Evolutionary conservation across 2,888 invertebrate genomes (phyloP).

Genomic region (Petrolisthes cinctipes): DNA sequence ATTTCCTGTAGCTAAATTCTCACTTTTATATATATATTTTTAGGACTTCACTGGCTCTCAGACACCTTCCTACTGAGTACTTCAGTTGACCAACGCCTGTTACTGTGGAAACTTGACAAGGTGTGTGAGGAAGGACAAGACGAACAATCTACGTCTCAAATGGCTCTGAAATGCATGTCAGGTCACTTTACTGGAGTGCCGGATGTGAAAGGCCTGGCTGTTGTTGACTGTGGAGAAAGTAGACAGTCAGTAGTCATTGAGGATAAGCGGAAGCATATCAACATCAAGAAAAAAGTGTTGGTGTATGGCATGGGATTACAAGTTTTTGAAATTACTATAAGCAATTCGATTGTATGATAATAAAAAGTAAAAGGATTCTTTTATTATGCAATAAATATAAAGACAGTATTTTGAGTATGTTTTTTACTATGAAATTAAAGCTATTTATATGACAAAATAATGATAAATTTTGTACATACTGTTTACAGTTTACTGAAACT

Average conservation of each 20-base stretch:
- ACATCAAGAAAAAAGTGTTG: constrained; percentile 1
- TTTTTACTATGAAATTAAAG: no score
- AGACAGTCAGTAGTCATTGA: not conserved
- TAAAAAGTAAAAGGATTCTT: not conserved
- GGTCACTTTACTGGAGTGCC: constrained; percentile 19
- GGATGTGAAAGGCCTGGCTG: constrained; percentile 18
- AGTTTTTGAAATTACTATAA: constrained; percentile 13
- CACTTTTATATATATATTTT: not conserved
- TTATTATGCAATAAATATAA: not conserved
- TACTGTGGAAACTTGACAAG: constrained; percentile 25
- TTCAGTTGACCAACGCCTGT: constrained; percentile 40
- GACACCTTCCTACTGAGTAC: constrained; percentile 4
- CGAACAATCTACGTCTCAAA: not conserved
- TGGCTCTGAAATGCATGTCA: not conserved
- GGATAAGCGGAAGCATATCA: not conserved
- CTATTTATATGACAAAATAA: not conserved
- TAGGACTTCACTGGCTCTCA: constrained; percentile 42
- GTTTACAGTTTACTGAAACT: not conserved
- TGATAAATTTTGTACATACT: not conserved
- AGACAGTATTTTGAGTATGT: not conserved
- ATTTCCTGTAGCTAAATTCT: no score
- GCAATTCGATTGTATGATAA: not conserved
- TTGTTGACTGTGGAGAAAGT: not conserved
- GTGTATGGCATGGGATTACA: constrained; percentile 35
- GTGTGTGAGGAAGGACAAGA: not conserved